Evolutionary conservation across 2,797 vertebrate species (phyloP).

Genomic region (Harpagifer antarcticus): DNA sequence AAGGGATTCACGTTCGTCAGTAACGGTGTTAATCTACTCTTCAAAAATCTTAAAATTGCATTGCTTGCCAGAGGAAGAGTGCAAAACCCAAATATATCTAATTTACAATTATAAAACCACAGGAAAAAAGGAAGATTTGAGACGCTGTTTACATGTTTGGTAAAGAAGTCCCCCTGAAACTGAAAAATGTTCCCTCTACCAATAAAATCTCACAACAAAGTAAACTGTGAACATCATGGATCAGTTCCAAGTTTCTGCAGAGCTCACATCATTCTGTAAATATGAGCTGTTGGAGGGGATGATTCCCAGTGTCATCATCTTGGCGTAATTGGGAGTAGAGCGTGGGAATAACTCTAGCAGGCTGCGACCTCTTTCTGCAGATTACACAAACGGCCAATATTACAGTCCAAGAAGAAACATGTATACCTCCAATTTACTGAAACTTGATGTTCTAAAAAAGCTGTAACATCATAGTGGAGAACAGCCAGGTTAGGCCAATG

Average conservation of each 20-base stretch:
- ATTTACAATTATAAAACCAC: too few species aligned
- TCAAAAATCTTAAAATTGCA: too few species aligned
- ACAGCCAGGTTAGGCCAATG: neutral
- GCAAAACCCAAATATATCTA: too few species aligned
- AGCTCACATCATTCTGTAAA: conserved; percentile 39
- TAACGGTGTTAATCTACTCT: too few species aligned
- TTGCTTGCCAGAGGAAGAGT: too few species aligned
- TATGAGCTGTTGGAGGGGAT: conserved; percentile 41
- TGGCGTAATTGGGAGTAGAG: conserved; percentile 22
- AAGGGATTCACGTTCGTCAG: too few species aligned
- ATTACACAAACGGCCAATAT: neutral
- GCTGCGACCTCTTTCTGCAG: neutral
- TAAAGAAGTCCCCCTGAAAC: too few species aligned
- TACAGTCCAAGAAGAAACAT: conserved; percentile 1
- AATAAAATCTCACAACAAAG: too few species aligned
- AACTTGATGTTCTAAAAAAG: neutral
- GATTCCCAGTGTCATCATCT: conserved; percentile 35
- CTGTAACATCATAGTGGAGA: neutral
- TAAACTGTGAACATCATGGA: neutral
- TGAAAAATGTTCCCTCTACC: too few species aligned
- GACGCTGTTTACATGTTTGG: too few species aligned
- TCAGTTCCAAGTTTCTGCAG: conserved; percentile 3
- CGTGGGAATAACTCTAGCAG: conserved; percentile 39
- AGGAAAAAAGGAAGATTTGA: too few species aligned
- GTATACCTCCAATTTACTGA: neutral